Evolutionary conservation across 2,888 invertebrate genomes (phyloP).

Genomic region (Zelleria hepariella): DNA sequence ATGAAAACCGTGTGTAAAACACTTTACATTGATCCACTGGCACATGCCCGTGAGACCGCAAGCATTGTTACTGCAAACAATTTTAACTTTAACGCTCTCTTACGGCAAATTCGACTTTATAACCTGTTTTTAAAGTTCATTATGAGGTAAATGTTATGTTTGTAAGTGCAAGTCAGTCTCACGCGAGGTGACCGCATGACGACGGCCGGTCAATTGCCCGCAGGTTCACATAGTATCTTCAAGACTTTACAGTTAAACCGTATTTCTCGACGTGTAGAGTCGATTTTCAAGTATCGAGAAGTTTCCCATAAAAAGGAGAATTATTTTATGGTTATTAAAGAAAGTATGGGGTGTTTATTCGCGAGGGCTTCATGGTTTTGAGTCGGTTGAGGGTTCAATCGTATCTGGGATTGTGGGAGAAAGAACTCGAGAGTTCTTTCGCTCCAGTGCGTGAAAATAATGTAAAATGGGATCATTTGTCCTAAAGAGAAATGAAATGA

Average conservation of each 20-base stretch:
- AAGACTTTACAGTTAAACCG: background rate
- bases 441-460: background rate
- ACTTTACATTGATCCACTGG: background rate
- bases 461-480: no score
- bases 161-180: slow-evolving; percentile 19
- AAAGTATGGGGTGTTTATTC: background rate
- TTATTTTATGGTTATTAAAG: background rate
- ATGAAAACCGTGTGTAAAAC: background rate
- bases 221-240: slow-evolving; percentile 8
- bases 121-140: background rate
- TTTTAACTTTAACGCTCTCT: background rate
- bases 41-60: background rate
- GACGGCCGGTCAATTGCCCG: slow-evolving; percentile 29
- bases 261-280: background rate
- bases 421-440: background rate
- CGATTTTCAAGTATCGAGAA: background rate
- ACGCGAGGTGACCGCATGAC: slow-evolving; percentile 28
- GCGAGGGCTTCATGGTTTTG: no score
- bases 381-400: background rate
- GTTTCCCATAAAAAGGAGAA: background rate
- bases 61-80: background rate
- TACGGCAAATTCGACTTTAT: background rate
- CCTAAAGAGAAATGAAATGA: no score
- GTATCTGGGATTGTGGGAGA: background rate
- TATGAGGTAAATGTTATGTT: background rate